Conservation (phyloP, 2,113 vertebrate species). For the Patagioenas fasciata region DNA sequence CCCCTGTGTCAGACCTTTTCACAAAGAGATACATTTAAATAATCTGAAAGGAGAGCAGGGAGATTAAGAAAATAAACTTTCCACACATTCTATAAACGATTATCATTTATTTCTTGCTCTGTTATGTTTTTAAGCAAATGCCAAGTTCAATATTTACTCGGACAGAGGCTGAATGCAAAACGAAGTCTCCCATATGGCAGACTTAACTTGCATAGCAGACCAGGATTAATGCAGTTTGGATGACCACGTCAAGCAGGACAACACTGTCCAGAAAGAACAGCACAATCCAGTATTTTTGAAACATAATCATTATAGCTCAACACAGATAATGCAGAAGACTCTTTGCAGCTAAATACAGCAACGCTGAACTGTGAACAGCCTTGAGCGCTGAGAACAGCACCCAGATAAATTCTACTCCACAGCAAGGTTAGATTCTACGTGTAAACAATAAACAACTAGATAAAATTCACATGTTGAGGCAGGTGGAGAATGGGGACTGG, state of each 20-base stretch:
- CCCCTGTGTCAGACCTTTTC: neutral
- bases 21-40: slow-evolving; percentile 13
- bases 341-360: neutral
- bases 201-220: neutral
- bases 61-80: slow-evolving; percentile 36
- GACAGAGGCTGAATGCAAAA: neutral
- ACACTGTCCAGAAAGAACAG: neutral
- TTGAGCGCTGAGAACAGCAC: neutral
- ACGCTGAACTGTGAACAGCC: neutral
- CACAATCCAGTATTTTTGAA: neutral
- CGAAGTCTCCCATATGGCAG: neutral
- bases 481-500: neutral
- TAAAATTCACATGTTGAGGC: neutral
- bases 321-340: neutral
- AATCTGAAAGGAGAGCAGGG: neutral
- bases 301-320: neutral
- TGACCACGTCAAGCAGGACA: neutral
- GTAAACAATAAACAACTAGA: neutral
- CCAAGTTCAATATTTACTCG: slow-evolving; percentile 47
- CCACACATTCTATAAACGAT: slow-evolving; percentile 7
- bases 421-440: neutral
- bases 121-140: slow-evolving; percentile 31
- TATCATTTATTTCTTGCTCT: neutral
- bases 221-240: slow-evolving; percentile 15
- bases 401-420: neutral